Conservation (phyloP, 2,888 invertebrate species). For the Scaptomyza polygonia region DNA sequence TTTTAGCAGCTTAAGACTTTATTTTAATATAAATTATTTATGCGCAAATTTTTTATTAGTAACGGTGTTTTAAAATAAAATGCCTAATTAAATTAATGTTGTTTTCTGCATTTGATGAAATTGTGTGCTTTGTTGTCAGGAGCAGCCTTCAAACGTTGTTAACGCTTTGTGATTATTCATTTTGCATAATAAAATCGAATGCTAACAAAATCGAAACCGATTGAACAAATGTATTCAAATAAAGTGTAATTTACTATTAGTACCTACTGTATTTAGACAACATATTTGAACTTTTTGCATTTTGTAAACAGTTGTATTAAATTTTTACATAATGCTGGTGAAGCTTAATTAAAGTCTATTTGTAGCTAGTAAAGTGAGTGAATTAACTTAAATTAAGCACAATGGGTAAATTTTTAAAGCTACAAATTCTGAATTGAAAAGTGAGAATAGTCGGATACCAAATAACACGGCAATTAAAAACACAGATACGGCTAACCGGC, state of each 20-base stretch:
- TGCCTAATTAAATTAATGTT: background rate
- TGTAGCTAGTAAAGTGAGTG: background rate
- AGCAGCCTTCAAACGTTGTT: constrained; percentile 21
- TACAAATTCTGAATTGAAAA: background rate
- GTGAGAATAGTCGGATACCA: constrained; percentile 12
- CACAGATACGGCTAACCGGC: constrained; percentile 30
- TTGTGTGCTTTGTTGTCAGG: constrained; percentile 8
- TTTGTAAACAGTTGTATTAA: constrained; percentile 5
- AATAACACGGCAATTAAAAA: constrained; percentile 43
- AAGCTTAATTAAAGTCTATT: too few species aligned
- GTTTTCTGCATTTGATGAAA: constrained; percentile 5
- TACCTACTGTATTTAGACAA: background rate
- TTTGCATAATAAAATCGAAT: constrained; percentile 29
- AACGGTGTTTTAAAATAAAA: background rate
- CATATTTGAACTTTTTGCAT: constrained; percentile 12
- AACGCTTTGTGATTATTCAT: constrained; percentile 30
- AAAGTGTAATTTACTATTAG: constrained; percentile 9
- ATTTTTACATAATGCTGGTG: too few species aligned
- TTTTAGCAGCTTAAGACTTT: constrained; percentile 22
- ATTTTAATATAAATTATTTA: constrained; percentile 35
- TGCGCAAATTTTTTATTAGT: background rate
- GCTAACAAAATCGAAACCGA: background rate
- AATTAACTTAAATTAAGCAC: background rate
- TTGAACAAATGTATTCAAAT: constrained; percentile 10
- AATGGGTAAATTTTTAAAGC: constrained; percentile 4